Evolutionary conservation across 2,113 vertebrate species (phyloP).

Genomic region (Megaceryle maxima): DNA sequence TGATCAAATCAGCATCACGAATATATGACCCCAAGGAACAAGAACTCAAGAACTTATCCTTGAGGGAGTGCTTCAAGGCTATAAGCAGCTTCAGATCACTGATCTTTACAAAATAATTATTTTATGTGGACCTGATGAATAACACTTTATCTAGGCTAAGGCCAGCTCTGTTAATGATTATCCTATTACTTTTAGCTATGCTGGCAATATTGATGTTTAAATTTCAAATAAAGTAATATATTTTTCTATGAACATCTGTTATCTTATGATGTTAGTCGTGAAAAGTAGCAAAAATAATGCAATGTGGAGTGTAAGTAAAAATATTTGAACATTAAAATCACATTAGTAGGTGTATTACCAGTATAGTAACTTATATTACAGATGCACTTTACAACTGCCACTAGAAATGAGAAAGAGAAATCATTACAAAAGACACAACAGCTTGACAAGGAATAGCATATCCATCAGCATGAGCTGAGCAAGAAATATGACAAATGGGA

Average conservation of each 20-base stretch:
- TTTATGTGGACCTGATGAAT: background rate
- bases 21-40: background rate
- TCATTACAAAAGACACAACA: background rate
- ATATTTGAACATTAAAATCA: background rate
- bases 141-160: background rate
- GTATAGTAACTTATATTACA: background rate
- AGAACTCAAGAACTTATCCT: background rate
- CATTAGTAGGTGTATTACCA: background rate
- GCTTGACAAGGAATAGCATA: background rate
- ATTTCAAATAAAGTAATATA: background rate
- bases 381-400: background rate
- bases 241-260: background rate
- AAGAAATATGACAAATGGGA: background rate
- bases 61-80: background rate
- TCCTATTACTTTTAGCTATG: fast-evolving
- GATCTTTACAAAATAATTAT: conserved; percentile 10
- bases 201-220: background rate
- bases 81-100: background rate
- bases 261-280: background rate
- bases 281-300: background rate
- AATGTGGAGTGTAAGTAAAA: background rate
- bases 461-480: background rate
- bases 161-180: background rate
- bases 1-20: background rate
- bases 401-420: background rate